These are phyloP conservation scores for Mastomys natalensis DNA, from an alignment of 2,113 vertebrate genomes.

Conservation along the genomic window DNA sequence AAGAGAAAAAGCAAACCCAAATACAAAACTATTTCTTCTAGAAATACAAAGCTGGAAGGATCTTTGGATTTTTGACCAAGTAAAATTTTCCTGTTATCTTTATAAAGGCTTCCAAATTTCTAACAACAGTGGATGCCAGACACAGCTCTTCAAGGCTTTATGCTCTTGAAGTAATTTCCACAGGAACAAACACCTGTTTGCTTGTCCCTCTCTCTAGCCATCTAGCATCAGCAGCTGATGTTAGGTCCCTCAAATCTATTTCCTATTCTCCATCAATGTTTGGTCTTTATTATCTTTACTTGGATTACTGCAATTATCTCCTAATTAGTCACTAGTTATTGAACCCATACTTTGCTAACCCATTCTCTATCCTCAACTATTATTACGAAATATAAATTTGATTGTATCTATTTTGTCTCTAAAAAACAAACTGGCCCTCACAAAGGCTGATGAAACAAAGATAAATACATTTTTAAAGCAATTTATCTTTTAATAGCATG, in stretches of 20 bases:
- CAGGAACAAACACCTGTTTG: neutral
- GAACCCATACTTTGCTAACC: neutral
- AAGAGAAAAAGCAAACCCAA: neutral
- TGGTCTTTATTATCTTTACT: neutral
- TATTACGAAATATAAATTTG: conserved; percentile 47
- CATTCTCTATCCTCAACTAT: neutral
- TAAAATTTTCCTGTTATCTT: conserved; percentile 28
- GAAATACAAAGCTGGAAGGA: conserved; percentile 37
- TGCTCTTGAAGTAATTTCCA: neutral
- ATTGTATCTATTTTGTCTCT: neutral
- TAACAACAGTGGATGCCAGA: neutral
- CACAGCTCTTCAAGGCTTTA: neutral
- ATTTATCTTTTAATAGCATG: conserved; percentile 48
- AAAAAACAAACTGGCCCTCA: conserved; percentile 20
- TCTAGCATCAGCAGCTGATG: neutral
- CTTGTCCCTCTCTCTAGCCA: neutral
- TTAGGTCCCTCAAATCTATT: neutral
- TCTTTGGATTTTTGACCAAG: neutral
- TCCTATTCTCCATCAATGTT: neutral
- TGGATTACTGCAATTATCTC: conserved; percentile 19
- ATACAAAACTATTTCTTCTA: neutral
- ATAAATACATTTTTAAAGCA: neutral
- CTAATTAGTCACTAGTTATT: neutral
- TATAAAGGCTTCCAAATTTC: conserved; percentile 25
- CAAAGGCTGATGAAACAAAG: conserved; percentile 8